Evolutionary conservation across 2,797 vertebrate genomes (phyloP).

Genomic region (Poecilia gillii): DNA sequence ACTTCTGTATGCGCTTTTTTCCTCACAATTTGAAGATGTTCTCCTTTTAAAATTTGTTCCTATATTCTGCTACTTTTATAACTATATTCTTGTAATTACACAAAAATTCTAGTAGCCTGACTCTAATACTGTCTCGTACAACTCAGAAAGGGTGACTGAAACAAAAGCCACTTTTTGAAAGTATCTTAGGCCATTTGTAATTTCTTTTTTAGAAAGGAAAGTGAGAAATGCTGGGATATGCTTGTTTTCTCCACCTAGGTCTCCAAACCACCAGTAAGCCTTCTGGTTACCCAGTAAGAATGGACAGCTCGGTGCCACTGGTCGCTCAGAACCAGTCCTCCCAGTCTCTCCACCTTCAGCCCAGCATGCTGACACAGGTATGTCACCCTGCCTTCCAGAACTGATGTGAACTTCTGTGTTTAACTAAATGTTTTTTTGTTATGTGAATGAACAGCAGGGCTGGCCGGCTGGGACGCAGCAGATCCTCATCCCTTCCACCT

Average conservation of each 20-base stretch:
- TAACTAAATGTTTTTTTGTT: neutral
- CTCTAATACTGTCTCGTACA: no score
- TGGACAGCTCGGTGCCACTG: slow-evolving; percentile 94
- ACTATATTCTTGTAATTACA: no score
- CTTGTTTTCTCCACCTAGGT: slow-evolving; percentile 64
- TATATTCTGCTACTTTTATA: no score
- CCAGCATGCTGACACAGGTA: slow-evolving; percentile 95
- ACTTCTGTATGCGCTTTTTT: no score
- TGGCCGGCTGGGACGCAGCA: slow-evolving; percentile 98
- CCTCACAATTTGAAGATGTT: no score
- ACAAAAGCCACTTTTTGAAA: no score
- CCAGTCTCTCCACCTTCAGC: slow-evolving; percentile 95
- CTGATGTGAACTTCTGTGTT: neutral
- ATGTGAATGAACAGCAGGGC: slow-evolving; percentile 86
- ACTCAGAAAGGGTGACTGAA: no score
- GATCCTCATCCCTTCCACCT: slow-evolving; percentile 95
- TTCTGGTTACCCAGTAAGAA: slow-evolving; percentile 93
- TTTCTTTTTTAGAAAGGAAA: no score
- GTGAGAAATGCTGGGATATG: neutral
- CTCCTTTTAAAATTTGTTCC: no score
- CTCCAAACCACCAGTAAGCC: slow-evolving; percentile 93
- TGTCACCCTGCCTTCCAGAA: slow-evolving; percentile 21
- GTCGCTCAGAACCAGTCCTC: slow-evolving; percentile 93
- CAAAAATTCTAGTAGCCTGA: no score
- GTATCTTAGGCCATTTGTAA: no score